A percentile compares a stretch with the other conserved stretches of the same genome.
phyloP scores from a whole-genome alignment of 2,797 vertebrate genomes.

The Mallotus villosus region DNA sequence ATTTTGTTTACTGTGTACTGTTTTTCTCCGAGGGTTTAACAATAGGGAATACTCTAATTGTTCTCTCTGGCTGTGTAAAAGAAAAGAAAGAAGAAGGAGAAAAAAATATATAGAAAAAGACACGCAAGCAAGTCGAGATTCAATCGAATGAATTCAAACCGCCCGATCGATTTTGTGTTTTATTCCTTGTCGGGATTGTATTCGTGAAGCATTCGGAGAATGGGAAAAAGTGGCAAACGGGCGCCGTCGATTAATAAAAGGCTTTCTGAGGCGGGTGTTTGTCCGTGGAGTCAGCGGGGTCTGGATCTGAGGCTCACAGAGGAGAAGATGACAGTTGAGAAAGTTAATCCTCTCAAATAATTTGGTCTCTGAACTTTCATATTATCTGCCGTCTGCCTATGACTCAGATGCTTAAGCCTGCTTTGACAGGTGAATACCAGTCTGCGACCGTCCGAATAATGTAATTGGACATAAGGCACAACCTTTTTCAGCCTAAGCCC shows the following conservation, averaged over 20 bases:
- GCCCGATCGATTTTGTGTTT: constrained; percentile 17
- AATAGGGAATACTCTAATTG: constrained; percentile 44
- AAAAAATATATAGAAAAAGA: constrained; percentile 6
- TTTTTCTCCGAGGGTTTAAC: constrained; percentile 27
- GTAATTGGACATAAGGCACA: constrained; percentile 25
- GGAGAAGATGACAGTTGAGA: constrained; percentile 64
- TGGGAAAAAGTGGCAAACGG: neutral
- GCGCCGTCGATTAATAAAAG: neutral
- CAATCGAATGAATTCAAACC: constrained; percentile 9
- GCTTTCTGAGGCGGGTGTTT: constrained; percentile 56
- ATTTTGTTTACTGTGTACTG: constrained; percentile 38
- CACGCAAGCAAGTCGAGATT: constrained; percentile 13
- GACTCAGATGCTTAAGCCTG: constrained; percentile 57
- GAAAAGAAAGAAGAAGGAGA: constrained; percentile 20
- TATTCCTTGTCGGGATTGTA: constrained; percentile 3
- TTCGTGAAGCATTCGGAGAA: neutral
- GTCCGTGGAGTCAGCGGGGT: constrained; percentile 58
- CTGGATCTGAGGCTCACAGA: constrained; percentile 50
- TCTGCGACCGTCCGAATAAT: constrained; percentile 43
- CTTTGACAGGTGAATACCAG: constrained; percentile 64
- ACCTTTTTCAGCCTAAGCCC: constrained; percentile 39
- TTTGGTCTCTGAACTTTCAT: constrained; percentile 63
- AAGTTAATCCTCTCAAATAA: constrained; percentile 71
- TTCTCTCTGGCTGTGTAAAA: constrained; percentile 10
- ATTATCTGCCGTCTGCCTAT: constrained; percentile 61